These are phyloP conservation scores for Stenodera caucasica DNA, from an alignment of 2,888 invertebrate genomes.

Conservation along the genomic window DNA sequence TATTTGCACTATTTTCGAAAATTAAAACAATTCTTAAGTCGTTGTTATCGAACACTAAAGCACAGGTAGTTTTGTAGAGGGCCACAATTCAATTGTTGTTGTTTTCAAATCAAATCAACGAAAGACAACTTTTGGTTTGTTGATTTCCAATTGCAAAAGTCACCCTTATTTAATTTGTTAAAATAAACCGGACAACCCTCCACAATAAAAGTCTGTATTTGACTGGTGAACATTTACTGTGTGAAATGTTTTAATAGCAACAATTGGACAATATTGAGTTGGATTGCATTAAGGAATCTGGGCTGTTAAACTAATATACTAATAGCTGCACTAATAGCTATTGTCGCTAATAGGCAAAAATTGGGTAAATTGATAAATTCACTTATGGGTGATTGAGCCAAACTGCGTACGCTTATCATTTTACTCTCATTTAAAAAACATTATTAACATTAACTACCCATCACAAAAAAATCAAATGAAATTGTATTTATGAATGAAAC, in stretches of 20 bases:
- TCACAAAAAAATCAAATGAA: neutral
- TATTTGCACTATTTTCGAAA: neutral
- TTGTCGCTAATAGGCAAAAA: conserved; percentile 59
- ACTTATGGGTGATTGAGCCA: conserved; percentile 51
- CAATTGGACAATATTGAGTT: conserved; percentile 58
- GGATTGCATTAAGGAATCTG: conserved; percentile 59
- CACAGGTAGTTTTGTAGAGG: too few relatives aligned
- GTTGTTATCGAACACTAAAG: too few relatives aligned
- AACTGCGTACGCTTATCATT: conserved; percentile 45
- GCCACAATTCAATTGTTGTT: too few relatives aligned
- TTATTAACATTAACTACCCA: neutral
- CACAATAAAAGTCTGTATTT: conserved; percentile 50
- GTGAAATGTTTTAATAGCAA: conserved; percentile 57
- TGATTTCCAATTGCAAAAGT: too few relatives aligned
- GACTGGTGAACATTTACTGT: conserved; percentile 53
- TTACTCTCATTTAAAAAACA: conserved; percentile 33
- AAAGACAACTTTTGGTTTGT: too few relatives aligned
- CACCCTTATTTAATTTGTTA: too few relatives aligned
- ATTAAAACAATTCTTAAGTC: too few relatives aligned
- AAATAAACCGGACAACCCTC: conserved; percentile 45
- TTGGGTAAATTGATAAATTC: conserved; percentile 60
- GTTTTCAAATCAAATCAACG: too few relatives aligned
- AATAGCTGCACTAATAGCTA: conserved; percentile 57
- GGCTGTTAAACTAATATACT: conserved; percentile 57
- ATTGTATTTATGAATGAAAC: conserved; percentile 36